Conservation (phyloP, 2,113 vertebrate genomes). For the Orcinus orca region DNA sequence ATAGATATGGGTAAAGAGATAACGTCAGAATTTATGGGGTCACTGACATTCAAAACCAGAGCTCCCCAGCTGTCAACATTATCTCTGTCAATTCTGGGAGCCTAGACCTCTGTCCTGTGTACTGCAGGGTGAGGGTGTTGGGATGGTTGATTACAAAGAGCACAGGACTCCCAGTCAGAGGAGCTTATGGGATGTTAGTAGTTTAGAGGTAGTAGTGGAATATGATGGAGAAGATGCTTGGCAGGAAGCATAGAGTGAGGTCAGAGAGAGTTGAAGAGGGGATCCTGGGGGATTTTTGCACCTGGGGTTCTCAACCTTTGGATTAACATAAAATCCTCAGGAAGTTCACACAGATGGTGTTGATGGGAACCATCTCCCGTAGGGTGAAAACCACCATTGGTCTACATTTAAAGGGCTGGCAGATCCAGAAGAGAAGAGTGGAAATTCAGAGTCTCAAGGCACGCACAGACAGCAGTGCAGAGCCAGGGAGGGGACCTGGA, state of each 20-base stretch:
- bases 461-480: neutral
- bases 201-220: neutral
- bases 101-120: neutral
- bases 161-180: neutral
- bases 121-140: too few relatives aligned
- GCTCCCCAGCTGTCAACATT: neutral
- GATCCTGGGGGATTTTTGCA: neutral
- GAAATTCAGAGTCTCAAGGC: neutral
- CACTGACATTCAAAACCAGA: neutral
- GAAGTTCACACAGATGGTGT: neutral
- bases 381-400: too few relatives aligned
- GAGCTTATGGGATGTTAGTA: neutral
- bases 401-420: neutral
- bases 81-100: neutral
- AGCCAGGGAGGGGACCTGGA: neutral
- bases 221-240: neutral
- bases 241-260: neutral
- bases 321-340: neutral
- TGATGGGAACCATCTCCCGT: too few relatives aligned
- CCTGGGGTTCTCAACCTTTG: neutral
- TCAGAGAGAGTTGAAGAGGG: neutral
- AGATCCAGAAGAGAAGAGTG: neutral
- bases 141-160: neutral
- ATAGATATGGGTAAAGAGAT: neutral
- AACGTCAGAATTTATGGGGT: neutral